Evolutionary conservation across 2,797 vertebrate species (phyloP), one percentile per base, ranked within the genome.

Genomic region (Clarias platycephalus): DNA sequence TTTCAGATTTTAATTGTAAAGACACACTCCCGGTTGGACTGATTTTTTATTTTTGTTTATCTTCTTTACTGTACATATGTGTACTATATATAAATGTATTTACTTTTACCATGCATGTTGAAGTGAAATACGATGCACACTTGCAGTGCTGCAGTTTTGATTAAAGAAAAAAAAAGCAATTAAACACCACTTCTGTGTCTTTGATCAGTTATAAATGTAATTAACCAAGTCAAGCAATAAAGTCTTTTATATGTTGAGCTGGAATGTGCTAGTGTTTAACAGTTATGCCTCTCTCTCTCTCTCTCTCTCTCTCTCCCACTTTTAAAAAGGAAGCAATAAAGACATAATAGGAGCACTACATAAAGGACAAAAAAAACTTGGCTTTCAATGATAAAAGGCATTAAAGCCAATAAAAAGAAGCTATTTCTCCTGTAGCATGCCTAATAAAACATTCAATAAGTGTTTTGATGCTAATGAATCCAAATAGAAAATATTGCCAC

Each of bases 81-180:
- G 94, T 95, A 95, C 91, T 91, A 95, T 95, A 94, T 93, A 93
- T 93, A 93, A 80, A 80, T 95, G 94, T 95, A 95, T 95, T 94
- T 95, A 94, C 93, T 95, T 96, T 95, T 95, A 53, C 91, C 94
- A 95, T 96, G 95, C 94, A 96, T 96, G 95, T 95, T 92, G 91
- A 95, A 94, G 94, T 95, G 93, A 90, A 94, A 93, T 94, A 95
- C 89, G 92, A 93, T 93, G 91, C 94, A 94, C 95, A 95, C 93
- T 94, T 94, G 94, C 90, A 92, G 90, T 95, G 93, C 93, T 95
- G 92, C 94, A 91, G 92, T 94, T 94, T 95, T 94, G 92, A 95
- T 94, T 94, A 95, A 95, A 95, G 91, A 93, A 93, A 93, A 93
- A 93, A 92, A 93, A 92, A 92, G 92, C 92, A 92, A 91, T 79